Base-by-base conservation (phyloP, 35 echinoderm and acorn worm genomes). In the Lytechinus variegatus region DNA sequence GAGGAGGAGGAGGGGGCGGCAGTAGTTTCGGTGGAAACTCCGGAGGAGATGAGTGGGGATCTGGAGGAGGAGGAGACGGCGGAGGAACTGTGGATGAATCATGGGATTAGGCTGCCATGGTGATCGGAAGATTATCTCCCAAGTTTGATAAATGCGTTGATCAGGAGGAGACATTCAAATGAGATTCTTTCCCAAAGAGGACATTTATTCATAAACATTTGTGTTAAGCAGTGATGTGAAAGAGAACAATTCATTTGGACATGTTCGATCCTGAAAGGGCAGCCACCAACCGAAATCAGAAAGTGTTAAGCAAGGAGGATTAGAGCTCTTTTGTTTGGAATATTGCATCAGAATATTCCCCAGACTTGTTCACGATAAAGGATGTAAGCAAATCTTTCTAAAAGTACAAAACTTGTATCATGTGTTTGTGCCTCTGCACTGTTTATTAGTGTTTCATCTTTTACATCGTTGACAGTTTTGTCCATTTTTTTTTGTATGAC, bases 91-190 rank as follows among this genome's bases (percentile, higher is more conserved):
- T 19, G 5, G 92, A 95, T 28, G 94, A 95, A 86, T 95, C 94
- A 29, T 95, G 94, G 94, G 94, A 95, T 95, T 95, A 95, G 55
- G 91, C 51, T 53, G 10, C 52, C 87, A 33, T 33, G 4, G 52
- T 44, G 52, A 29, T 54, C 66, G 24, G n/a, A 79, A 19, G 19
- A 79, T 24, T 16, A 16, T 79, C n/a, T 13, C 13, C 5, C 13
- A 13, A 3, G 61, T 79, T 3, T 79, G 66, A 21, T 79, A 79
- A 5, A 16, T 79, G 21, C 66, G 7, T 6, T 79, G 4, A 24
- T 7, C 66, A 24, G 16, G 66, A 71, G 61, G n/a, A 79, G 66
- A n/a, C 19, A 79, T 16, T 8, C 66, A n/a, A 71, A 79, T 79
- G 16, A 79, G 21, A 79, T 79, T 79, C 21, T 6, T 79, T 24